A percentile compares a stretch with the other conserved stretches of the same genome.
These are phyloP conservation scores for Philhelius pedissequus DNA, from an alignment of 2,888 invertebrate species.

Conservation along the genomic window DNA sequence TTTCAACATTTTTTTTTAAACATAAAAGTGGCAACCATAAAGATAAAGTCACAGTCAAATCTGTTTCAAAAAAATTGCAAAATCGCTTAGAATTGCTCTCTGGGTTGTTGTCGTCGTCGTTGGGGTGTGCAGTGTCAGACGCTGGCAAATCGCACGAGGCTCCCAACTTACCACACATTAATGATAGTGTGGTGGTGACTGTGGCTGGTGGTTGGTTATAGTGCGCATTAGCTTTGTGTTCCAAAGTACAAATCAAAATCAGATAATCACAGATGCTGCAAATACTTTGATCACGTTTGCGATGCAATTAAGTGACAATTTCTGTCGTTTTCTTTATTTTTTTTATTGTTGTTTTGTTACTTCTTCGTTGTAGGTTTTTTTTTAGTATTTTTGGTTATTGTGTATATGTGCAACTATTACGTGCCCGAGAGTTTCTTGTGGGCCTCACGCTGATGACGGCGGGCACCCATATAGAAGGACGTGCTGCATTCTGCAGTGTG, in stretches of 20 bases:
- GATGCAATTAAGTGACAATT: constrained; percentile 78
- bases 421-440: constrained; percentile 38
- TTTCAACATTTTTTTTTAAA: not conserved
- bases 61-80: constrained; percentile 37
- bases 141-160: constrained; percentile 29
- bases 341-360: not conserved
- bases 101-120: constrained; percentile 21
- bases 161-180: constrained; percentile 14
- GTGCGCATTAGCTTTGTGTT: constrained; percentile 68
- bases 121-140: not conserved
- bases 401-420: constrained; percentile 23
- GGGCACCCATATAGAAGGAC: not conserved
- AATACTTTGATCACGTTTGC: constrained; percentile 77
- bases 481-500: constrained; percentile 1
- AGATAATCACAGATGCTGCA: constrained; percentile 70
- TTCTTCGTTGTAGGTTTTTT: constrained; percentile 24
- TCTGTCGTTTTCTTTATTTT: constrained; percentile 69
- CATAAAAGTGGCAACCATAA: not conserved
- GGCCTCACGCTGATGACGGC: not conserved
- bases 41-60: constrained; percentile 32
- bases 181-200: not conserved
- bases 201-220: constrained; percentile 16
- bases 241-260: constrained; percentile 70
- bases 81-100: constrained; percentile 52
- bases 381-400: constrained; percentile 51